Evolutionary conservation across 2,888 invertebrate species (phyloP).

Genomic region (Escarpia spicata): DNA sequence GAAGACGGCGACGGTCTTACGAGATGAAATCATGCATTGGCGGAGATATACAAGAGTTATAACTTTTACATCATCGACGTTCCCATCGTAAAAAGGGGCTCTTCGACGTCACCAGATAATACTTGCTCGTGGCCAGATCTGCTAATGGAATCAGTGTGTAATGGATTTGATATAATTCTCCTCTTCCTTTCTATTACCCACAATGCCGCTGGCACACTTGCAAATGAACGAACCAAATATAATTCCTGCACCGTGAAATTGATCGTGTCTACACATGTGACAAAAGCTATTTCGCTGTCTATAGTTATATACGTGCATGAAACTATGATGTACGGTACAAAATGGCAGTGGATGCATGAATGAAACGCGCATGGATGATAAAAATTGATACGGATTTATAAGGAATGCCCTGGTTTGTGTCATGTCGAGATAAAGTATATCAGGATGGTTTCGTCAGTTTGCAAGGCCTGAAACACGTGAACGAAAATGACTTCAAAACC

Average conservation of each 20-base stretch:
- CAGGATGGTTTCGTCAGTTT: no score
- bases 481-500: no score
- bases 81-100: background rate
- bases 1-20: background rate
- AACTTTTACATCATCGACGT: background rate
- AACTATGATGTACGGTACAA: no score
- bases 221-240: background rate
- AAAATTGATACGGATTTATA: no score
- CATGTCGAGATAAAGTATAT: no score
- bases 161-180: background rate
- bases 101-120: background rate
- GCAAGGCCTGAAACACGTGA: no score
- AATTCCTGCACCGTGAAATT: background rate
- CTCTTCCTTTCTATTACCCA: background rate
- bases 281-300: no score
- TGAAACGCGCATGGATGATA: no score
- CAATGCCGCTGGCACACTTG: background rate
- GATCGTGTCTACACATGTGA: no score
- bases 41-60: background rate
- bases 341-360: no score
- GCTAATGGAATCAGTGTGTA: background rate
- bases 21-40: slow-evolving; percentile 10
- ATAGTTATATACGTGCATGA: no score
- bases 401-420: no score
- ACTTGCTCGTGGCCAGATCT: background rate